Evolutionary conservation across 2,888 invertebrate genomes (phyloP), one percentile per base, ranked within the genome.

Genomic region (Trachelus iudaicus): DNA sequence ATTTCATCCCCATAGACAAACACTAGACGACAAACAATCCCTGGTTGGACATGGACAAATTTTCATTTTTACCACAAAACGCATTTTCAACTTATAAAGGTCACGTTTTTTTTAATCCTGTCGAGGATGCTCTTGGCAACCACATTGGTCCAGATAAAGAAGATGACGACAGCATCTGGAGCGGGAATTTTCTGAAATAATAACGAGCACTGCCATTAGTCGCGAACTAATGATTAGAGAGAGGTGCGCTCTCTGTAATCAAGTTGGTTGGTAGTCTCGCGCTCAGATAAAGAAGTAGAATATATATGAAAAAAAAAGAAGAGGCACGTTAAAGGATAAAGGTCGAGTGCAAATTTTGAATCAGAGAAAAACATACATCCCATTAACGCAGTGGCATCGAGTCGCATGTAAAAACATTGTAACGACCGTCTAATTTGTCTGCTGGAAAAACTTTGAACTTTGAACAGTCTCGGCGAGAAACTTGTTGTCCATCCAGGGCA

Each of bases 151-250:
- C 23, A 56, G 23, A 56, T 56, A 56, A 56, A 56, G 56, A 23
- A 56, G 56, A 56, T 23, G 56, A 56, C 56, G 56, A 56, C 30
- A 73, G 34, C 34, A 34, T 73, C 30, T 69, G n/a, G 71, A 76
- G 34, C 15, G 69, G 69, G 75, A 76, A 79, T 83, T 79, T 77
- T 79, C 69, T 75, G 73, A 80, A 79, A 84, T 82, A 80, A 81
- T 81, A 83, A 83, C 75, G 81, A 84, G 81, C 78, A 34, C 73
- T 69, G 80, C 79, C 81, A 83, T 84, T 83, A 83, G 81, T 82
- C 77, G 79, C 75, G 79, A 81, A 79, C 76, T 82, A 81, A 81
- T 82, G 77, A 83, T 82, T 82, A 80, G 79, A 81, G 81, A 77
- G 76, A 35, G n/a, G 68, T 68, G 56, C 56, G 56, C 56, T 23